Base-by-base conservation (phyloP, 2,113 vertebrate genomes). In the Rutilus rutilus region DNA sequence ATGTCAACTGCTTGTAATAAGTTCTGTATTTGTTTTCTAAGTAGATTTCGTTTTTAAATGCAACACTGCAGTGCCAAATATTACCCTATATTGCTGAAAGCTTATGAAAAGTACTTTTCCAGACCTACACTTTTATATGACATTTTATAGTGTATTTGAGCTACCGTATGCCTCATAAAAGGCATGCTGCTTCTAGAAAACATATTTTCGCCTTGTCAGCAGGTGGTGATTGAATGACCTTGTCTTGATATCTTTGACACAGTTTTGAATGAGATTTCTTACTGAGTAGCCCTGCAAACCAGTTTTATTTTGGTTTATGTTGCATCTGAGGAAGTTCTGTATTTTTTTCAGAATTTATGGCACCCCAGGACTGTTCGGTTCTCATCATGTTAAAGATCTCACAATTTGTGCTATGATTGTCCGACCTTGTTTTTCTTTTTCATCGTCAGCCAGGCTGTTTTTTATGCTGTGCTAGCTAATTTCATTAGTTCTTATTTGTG, bases 141-240 rank as follows among this genome's bases (percentile, higher is more conserved):
- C 27, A 59, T 83, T 83, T 83, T 42, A 83, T 73, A n/a, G 27
- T 73, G 42, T 59, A 27, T 73, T 39, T 73, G 81, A 83, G 81
- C 33, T 59, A 25, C 27, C 14, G 30, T 73, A 73, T 57, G 65
- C 81, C 47, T 42, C 81, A 73, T 83, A 79, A 86, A 86, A 75
- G 76, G 39, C 3, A 1, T 77, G 69, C 60, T 78, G 30, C 82
- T 71, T 85, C 62, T 36, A 21, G 82, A 85, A 84, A 60, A 69
- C 52, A 62, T 71, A 64, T 33, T 77, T 86, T 86, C 75, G 50
- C 82, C 47, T 59, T 75, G 85, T 89, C 85, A 85, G 85, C 85
- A 85, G 80, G 85, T 86, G 23, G 71, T 62, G 73, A 54, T 75
- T 65, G 71, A 89, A 82, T 86, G 85, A 86, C 88, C 88, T 89